Evolutionary conservation across 2,888 invertebrate species (phyloP).

Genomic region (Aphodius sticticus): DNA sequence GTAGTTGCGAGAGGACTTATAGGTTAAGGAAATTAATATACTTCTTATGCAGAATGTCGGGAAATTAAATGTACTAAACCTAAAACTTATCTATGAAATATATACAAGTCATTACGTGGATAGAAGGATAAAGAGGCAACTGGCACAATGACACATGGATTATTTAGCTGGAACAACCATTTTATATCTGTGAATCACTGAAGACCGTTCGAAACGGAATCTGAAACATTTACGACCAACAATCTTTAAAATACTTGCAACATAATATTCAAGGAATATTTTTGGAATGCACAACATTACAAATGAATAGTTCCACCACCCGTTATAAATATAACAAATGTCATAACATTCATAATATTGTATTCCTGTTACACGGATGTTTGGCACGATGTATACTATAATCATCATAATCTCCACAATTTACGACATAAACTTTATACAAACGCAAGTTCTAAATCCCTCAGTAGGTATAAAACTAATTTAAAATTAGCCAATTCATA

Average conservation of each 20-base stretch:
- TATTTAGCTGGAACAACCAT: no score
- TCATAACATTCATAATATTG: neutral
- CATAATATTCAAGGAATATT: neutral
- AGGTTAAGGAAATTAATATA: neutral
- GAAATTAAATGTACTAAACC: neutral
- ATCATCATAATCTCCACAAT: neutral
- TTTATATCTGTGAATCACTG: no score
- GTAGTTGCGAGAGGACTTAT: neutral
- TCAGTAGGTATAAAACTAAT: neutral
- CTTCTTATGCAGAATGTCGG: neutral
- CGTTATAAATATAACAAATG: neutral
- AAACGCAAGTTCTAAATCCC: neutral
- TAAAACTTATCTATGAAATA: no score
- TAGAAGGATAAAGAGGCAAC: no score
- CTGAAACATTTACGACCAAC: neutral
- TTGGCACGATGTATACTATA: neutral
- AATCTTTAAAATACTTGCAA: neutral
- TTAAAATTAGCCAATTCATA: neutral
- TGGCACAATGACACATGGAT: no score
- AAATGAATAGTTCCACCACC: neutral
- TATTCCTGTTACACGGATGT: neutral
- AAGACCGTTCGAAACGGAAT: neutral
- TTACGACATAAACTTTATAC: neutral
- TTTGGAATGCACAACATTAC: neutral
- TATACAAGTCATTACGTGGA: no score